Base-by-base conservation (phyloP, 2,888 invertebrate species). In the Drosophila lacicola region DNA sequence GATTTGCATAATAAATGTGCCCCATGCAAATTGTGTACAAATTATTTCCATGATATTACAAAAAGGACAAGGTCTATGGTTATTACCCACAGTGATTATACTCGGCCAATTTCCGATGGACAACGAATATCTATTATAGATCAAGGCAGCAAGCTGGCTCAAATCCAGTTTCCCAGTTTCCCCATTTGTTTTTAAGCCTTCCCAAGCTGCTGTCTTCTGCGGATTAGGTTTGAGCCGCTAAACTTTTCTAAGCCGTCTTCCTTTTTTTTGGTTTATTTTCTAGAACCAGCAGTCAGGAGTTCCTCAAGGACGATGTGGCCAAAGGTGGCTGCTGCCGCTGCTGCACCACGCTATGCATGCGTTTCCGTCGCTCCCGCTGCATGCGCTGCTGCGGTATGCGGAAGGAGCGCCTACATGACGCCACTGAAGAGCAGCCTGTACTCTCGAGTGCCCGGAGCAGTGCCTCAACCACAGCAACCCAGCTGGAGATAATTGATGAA, bases 201-300 rank as follows among this genome's bases (percentile, higher is more conserved):
- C 0, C 25, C 25, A 25, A 25, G 25, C 25, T 1, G 8, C 25
- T 25, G 25, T 25, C 25, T 36, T 3, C 2, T 2, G 3, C 4
- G 36, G 13, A 13, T 36, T 17, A 17, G 17, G 17, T 17, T 17
- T 17, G 1, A 17, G 17, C 17, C 17, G 17, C 2, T 17, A 17
- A 17, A 17, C 17, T 17, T 29, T 29, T 29, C 29, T 29, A 29
- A 29, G 8, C 6, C 29, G 29, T 1, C 44, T 49, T 4, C 29
- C n/a, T 49, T 44, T 2, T 17, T 17, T 17, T 17, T 17, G 1
- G 2, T 17, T 37, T 17, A 10, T 42, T 45, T 70, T 3, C 56
- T 8, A 90, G 91, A 80, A 90, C 88, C 56, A 88, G 84, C 64
- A 92, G 92, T 68, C 91, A 91, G 67, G 92, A 92, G 80, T 91